Evolutionary conservation across 2,797 vertebrate species (phyloP), one percentile per base, ranked within the genome.

Genomic region (Smutsia gigantea): DNA sequence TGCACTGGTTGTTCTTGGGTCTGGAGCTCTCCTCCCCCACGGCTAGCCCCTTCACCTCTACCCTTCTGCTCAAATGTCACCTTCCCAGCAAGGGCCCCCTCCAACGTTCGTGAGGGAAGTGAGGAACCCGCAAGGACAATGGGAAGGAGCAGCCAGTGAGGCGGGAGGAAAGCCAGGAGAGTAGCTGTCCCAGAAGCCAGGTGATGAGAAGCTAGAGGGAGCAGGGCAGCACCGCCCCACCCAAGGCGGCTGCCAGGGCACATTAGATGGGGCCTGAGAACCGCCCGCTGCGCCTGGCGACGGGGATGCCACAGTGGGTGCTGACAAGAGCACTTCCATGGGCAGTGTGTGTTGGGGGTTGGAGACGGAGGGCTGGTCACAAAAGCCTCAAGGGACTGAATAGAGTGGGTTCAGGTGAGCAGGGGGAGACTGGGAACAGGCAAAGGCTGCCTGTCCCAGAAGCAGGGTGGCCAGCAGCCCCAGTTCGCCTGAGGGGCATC

Each of bases 241-340:
- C 63, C 4, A 63, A 39, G 51, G 88, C 0, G 2, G 57, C 72
- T 2, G 9, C 23, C 10, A 0, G 27, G 81, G 37, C 18, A 25
- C 42, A 46, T 46, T 12, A 66, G 57, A 61, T 2, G 10, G 79
- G n/a, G 37, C 37, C 51, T 18, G 19, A 25, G 71, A 27, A 23
- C 27, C 0, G 23, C 64, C 49, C 11, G 46, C 21, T 0, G 29
- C 72, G 6, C 18, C 15, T 5, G 69, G 69, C 37, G 27, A 18
- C 0, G 0, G 1, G 39, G 34, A 23, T 6, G 12, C n/a, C 53
- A n/a, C 11, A 17, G 34, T 0, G 11, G 29, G 7, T 5, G n/a
- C 55, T 42, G 11, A n/a, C 46, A 27, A 25, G 19, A 53, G 14
- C 7, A 4, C 42, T 4, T 64, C 10, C 1, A 4, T 3, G 34